Conservation (phyloP, 2,797 vertebrate genomes). For the Poecilia gillii region DNA sequence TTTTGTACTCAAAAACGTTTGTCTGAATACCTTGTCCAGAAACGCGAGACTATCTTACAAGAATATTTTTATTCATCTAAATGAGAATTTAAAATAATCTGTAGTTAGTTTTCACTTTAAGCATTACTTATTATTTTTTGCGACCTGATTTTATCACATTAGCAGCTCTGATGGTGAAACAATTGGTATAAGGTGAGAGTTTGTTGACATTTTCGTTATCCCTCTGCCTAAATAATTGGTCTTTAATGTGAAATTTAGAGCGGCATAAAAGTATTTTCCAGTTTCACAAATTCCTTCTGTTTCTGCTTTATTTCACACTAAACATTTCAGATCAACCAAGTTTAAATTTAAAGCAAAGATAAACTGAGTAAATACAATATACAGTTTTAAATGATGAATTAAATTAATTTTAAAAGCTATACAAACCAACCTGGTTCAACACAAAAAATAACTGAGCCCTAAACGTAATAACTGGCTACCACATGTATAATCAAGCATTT, state of each 20-base stretch:
- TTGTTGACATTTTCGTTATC: background rate
- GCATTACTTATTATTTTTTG: background rate
- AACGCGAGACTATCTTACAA: background rate
- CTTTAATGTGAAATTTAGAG: background rate
- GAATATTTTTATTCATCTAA: background rate
- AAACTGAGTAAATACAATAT: too few relatives aligned
- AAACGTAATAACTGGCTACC: background rate
- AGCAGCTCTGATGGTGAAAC: background rate
- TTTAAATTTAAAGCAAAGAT: background rate
- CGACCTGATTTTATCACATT: background rate
- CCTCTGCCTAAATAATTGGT: background rate
- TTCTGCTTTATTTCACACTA: background rate
- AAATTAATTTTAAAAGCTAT: background rate
- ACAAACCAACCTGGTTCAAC: background rate
- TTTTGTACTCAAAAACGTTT: background rate
- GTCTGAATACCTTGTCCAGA: background rate
- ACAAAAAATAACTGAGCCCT: background rate
- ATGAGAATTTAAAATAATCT: background rate
- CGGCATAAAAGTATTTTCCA: background rate
- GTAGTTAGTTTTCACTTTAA: background rate
- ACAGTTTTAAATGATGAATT: too few relatives aligned
- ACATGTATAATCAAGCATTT: background rate
- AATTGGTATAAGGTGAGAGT: background rate
- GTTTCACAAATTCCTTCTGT: background rate
- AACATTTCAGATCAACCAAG: background rate